Conservation (phyloP, 1,140 invertebrate genomes). For the Drosophila albomicans region DNA sequence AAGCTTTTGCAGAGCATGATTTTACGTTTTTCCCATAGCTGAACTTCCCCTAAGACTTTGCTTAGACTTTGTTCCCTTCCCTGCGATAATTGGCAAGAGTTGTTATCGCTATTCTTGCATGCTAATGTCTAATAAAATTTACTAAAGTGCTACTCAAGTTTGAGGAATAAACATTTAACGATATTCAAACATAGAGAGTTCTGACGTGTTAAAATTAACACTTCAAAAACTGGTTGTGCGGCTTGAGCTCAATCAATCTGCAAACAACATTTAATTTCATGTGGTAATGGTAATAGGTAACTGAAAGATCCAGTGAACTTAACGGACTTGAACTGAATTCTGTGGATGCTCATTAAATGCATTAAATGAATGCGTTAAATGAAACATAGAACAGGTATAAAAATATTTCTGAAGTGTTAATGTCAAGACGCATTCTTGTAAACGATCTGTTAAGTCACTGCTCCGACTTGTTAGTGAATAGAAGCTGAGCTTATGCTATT, state of each 20-base stretch:
- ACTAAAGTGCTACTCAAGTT: conserved; percentile 30
- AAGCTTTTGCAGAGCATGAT: background rate
- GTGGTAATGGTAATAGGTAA: conserved; percentile 16
- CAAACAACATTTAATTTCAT: conserved; percentile 13
- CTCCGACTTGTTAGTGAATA: background rate
- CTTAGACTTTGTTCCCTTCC: no score
- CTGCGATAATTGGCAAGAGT: background rate
- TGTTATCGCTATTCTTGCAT: conserved; percentile 27
- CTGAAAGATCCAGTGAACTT: conserved; percentile 4
- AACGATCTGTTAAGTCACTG: conserved; percentile 1
- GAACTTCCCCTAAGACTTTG: background rate
- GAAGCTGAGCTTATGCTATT: conserved; percentile 9
- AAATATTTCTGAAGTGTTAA: no score
- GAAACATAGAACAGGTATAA: no score
- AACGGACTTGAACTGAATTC: background rate
- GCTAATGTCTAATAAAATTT: conserved; percentile 33
- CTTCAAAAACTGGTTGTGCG: conserved; percentile 41
- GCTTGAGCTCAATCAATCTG: conserved; percentile 10
- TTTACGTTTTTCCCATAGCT: background rate
- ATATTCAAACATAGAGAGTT: conserved; percentile 28
- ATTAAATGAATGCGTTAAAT: background rate
- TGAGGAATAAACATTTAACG: conserved; percentile 33
- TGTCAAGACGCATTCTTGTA: background rate
- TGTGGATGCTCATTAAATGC: background rate
- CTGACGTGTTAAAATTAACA: conserved; percentile 38